Base-by-base conservation (phyloP, 2,113 vertebrate genomes). In the Centrocercus urophasianus region DNA sequence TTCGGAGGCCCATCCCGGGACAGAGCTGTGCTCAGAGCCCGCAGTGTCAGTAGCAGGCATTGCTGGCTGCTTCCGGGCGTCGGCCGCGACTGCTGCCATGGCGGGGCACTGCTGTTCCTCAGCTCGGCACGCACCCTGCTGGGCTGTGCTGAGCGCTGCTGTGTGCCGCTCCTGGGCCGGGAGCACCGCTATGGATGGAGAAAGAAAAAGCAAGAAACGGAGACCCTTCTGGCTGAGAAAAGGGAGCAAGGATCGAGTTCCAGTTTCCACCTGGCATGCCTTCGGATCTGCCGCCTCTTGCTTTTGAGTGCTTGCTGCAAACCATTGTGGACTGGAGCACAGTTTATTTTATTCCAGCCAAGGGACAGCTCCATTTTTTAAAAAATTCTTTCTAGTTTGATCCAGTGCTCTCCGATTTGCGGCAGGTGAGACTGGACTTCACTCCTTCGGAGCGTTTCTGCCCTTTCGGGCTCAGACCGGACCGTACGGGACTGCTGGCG, bases 401-500 rank as follows among this genome's bases (percentile, higher is more conserved):
- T 22, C 59, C 16, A 25, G 18, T 43, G 38, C 1, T 34, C 32
- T 2, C 47, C 21, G 11, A 30, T 7, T 24, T 10, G 24, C 13
- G 56, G 17, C 17, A 50, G 30, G 7, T 0, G 13, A 34, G 36
- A 16, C 28, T 18, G 17, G 69, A 38, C 13, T 28, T 30, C 36
- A 42, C 28, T 52, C 13, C 6, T 11, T 11, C 13, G 60, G 20
- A 59, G 30, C 0, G 8, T 14, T 34, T 65, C 59, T 36, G 8
- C 8, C 7, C 30, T 40, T 34, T 8, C 7, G 60, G 15, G 30
- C 13, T 21, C 4, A 27, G 5, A 6, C 24, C 4, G 43, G 27
- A 10, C 14, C 52, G 1, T 11, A 32, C 1, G 0, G 10, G 17
- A 48, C 19, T 30, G 11, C 1, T 7, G 28, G 42, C 5, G n/a